Percentiles rank a stretch among this genome's conserved stretches.
Evolutionary conservation across 2,797 vertebrate species (phyloP).

Genomic region (Sebastes iracundus): DNA sequence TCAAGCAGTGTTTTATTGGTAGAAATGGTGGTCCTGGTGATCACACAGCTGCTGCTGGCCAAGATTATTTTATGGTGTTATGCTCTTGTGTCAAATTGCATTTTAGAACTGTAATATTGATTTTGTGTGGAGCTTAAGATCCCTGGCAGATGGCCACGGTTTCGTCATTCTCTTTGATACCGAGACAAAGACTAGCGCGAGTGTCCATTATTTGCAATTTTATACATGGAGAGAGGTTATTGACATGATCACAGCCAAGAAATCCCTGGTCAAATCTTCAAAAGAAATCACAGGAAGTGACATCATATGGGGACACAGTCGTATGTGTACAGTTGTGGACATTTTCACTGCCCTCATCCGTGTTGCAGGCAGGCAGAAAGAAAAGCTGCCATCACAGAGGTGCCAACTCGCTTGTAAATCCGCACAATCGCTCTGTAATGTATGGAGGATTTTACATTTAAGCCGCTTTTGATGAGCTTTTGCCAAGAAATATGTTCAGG

Average conservation of each 20-base stretch:
- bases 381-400: neutral
- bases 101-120: constrained; percentile 60
- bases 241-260: neutral
- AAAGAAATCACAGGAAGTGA: neutral
- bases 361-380: neutral
- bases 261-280: neutral
- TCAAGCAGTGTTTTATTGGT: constrained; percentile 19
- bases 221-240: constrained; percentile 4
- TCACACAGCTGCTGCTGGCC: constrained; percentile 27
- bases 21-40: constrained; percentile 15
- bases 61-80: constrained; percentile 40
- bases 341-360: neutral
- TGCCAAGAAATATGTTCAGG: neutral
- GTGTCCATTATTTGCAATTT: constrained; percentile 44
- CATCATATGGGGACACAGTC: neutral
- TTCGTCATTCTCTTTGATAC: constrained; percentile 22
- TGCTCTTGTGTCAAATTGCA: constrained; percentile 54
- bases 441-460: neutral
- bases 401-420: neutral
- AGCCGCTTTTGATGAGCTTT: neutral
- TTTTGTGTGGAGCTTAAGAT: constrained; percentile 55
- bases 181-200: constrained; percentile 3
- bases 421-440: neutral
- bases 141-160: constrained; percentile 46
- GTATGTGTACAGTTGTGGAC: neutral